Conservation (phyloP, 2,113 vertebrate genomes). For the Athene noctua region DNA sequence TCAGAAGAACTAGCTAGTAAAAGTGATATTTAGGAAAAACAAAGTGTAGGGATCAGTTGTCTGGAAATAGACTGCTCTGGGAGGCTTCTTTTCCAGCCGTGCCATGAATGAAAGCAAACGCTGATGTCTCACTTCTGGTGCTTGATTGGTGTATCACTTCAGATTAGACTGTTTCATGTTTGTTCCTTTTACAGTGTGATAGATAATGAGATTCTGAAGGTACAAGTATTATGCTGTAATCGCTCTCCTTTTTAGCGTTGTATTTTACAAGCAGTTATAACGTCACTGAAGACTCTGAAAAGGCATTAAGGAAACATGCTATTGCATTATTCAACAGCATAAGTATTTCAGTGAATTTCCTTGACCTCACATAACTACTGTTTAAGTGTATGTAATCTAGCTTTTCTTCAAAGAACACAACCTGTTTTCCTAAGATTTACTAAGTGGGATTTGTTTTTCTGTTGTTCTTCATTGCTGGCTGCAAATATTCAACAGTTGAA, state of each 20-base stretch:
- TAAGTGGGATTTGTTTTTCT: neutral
- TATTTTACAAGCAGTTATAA: neutral
- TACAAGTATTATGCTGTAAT: neutral
- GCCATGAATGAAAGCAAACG: neutral
- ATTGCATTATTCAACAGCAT: neutral
- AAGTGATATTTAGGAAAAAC: neutral
- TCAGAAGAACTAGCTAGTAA: neutral
- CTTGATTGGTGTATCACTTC: neutral
- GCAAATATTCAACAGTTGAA: neutral
- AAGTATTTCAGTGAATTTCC: neutral
- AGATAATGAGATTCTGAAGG: neutral
- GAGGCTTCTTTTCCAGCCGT: neutral
- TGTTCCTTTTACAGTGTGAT: neutral
- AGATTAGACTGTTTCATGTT: neutral
- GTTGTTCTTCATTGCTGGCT: neutral
- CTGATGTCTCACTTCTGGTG: neutral
- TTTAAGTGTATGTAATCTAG: neutral
- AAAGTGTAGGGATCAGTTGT: rapidly evolving
- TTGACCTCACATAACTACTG: neutral
- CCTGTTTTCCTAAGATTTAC: neutral
- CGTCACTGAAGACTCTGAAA: neutral
- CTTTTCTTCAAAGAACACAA: neutral
- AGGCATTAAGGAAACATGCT: neutral
- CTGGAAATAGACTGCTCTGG: neutral
- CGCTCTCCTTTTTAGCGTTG: neutral